These are phyloP conservation scores for Forbesichthys papilliferus DNA, from an alignment of 2,113 vertebrate species.

Conservation along the genomic window DNA sequence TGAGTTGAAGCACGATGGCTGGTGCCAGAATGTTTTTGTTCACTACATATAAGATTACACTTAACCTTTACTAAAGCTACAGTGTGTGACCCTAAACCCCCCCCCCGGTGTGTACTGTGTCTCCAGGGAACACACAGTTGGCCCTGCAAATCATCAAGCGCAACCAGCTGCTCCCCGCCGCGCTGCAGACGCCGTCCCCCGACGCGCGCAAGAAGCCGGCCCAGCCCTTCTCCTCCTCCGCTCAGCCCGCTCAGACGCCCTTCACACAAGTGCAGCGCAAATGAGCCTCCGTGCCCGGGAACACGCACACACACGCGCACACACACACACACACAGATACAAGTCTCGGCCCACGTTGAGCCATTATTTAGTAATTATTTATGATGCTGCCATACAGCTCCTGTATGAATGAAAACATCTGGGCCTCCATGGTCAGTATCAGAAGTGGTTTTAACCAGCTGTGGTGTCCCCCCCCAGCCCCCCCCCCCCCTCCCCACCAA, in stretches of 20 bases:
- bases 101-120: neutral
- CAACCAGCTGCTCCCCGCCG: constrained; percentile 91
- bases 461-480: constrained; percentile 1
- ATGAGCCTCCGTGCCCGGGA: constrained; percentile 63
- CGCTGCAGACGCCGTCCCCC: constrained; percentile 79
- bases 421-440: too few relatives aligned
- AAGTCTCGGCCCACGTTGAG: neutral
- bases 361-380: constrained; percentile 37
- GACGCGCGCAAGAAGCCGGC: constrained; percentile 87
- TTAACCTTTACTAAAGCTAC: too few relatives aligned
- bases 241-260: constrained; percentile 86
- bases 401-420: neutral
- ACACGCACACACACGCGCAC: neutral
- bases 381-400: constrained; percentile 29
- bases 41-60: too few relatives aligned
- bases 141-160: constrained; percentile 99
- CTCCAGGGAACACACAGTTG: constrained; percentile 91
- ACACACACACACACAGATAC: neutral
- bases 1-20: too few relatives aligned
- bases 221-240: constrained; percentile 78
- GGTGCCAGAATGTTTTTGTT: too few relatives aligned
- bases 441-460: neutral
- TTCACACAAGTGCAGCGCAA: constrained; percentile 94
- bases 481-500: neutral
- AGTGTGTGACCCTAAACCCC: too few relatives aligned